Conservation (phyloP, 2,888 invertebrate genomes). For the Linyphia triangularis region DNA sequence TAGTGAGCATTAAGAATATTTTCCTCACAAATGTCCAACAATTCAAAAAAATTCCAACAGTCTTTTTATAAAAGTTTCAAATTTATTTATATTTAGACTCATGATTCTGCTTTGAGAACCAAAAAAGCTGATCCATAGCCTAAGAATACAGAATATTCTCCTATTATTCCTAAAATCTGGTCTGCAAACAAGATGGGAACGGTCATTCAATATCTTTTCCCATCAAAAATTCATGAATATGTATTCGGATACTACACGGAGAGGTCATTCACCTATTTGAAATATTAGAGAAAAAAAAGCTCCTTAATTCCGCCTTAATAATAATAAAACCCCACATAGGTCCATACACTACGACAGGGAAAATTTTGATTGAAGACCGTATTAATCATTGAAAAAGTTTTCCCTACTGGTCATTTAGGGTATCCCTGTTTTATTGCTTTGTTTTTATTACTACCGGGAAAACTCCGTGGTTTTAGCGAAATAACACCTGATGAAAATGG, state of each 20-base stretch:
- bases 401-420: background rate
- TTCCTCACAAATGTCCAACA: too few species aligned
- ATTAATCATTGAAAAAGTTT: slow-evolving; percentile 45
- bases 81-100: too few species aligned
- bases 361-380: slow-evolving; percentile 12
- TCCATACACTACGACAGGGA: background rate
- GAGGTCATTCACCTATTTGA: background rate
- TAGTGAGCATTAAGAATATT: too few species aligned
- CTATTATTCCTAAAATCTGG: too few species aligned
- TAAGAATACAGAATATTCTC: too few species aligned
- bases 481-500: slow-evolving; percentile 14
- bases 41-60: too few species aligned
- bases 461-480: background rate
- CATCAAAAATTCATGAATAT: background rate
- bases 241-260: background rate
- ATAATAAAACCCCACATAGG: background rate
- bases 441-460: slow-evolving; percentile 45
- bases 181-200: too few species aligned
- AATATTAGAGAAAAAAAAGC: background rate
- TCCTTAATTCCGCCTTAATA: background rate
- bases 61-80: too few species aligned
- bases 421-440: slow-evolving; percentile 33
- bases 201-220: too few species aligned
- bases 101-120: too few species aligned
- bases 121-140: too few species aligned